These are phyloP conservation scores for Schizopygopsis malacanthus DNA, from an alignment of 2,797 vertebrate species.

Conservation along the genomic window DNA sequence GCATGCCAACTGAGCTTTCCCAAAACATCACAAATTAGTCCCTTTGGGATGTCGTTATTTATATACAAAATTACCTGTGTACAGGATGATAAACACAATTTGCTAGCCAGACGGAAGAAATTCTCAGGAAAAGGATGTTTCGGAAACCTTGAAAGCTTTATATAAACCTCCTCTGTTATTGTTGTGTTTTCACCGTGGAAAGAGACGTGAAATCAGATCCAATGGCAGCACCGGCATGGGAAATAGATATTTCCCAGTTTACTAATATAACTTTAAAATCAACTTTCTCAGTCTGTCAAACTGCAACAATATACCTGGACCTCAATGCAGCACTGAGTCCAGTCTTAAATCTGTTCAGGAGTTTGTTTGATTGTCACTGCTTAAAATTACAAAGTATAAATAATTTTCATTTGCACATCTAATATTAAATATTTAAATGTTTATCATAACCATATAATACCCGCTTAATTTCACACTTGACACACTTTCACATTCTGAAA, in stretches of 20 bases:
- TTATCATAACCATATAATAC: background rate
- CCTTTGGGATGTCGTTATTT: slow-evolving; percentile 20
- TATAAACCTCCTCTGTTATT: slow-evolving; percentile 19
- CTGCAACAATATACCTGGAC: background rate
- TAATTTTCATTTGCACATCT: background rate
- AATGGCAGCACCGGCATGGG: background rate
- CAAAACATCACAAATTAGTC: slow-evolving; percentile 7
- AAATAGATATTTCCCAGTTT: slow-evolving; percentile 12
- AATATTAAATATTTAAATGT: background rate
- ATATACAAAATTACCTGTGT: slow-evolving; percentile 11
- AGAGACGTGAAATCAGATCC: background rate
- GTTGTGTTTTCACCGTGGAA: slow-evolving; percentile 17
- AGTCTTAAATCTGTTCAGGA: background rate
- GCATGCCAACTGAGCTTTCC: background rate
- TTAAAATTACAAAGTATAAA: background rate
- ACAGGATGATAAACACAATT: background rate
- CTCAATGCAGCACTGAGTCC: background rate
- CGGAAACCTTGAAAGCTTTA: slow-evolving; percentile 27
- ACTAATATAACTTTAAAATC: background rate
- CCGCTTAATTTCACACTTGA: background rate
- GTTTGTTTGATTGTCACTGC: background rate
- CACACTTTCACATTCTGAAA: background rate
- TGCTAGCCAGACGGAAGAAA: slow-evolving; percentile 1
- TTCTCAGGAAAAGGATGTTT: slow-evolving; percentile 58
- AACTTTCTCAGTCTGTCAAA: background rate